A percentile compares a stretch with the other conserved stretches of the same genome.
These are phyloP conservation scores for Ephestia elutella DNA, from an alignment of 1,140 invertebrate species.

Conservation along the genomic window DNA sequence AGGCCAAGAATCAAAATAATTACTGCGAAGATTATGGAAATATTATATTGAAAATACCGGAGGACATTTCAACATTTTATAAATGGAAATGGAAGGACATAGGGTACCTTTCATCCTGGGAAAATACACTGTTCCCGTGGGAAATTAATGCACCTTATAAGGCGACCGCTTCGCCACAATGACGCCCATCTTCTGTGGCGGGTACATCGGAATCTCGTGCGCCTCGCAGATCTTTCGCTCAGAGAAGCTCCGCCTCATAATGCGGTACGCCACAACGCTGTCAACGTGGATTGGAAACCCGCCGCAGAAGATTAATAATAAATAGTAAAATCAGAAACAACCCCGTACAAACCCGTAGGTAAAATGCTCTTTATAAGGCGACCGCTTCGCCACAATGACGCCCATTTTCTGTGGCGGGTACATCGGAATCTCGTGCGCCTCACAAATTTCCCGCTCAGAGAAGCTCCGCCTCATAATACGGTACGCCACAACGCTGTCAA, in stretches of 20 bases:
- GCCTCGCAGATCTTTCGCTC: slow-evolving; percentile 78
- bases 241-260: slow-evolving; percentile 75
- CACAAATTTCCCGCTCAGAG: slow-evolving; percentile 77
- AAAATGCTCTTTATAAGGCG: slow-evolving; percentile 78
- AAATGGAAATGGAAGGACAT: too few relatives aligned
- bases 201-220: slow-evolving; percentile 75
- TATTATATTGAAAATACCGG: too few relatives aligned
- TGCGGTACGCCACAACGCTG: slow-evolving; percentile 76
- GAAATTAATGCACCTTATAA: slow-evolving; percentile 77
- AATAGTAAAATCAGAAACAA: too few relatives aligned
- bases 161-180: slow-evolving; percentile 77
- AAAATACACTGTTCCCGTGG: too few relatives aligned
- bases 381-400: slow-evolving; percentile 74
- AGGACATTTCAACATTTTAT: too few relatives aligned
- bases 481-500: slow-evolving; percentile 77
- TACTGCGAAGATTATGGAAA: too few relatives aligned
- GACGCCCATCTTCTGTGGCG: slow-evolving; percentile 70
- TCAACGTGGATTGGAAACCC: slow-evolving; percentile 80
- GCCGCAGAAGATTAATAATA: too few relatives aligned
- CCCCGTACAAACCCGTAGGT: slow-evolving; percentile 77
- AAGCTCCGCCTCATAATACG: slow-evolving; percentile 77
- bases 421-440: slow-evolving; percentile 75
- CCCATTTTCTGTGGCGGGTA: slow-evolving; percentile 74
- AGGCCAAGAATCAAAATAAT: too few relatives aligned
- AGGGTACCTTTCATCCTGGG: too few relatives aligned